Percentiles rank a stretch among this genome's conserved stretches.
Conservation (phyloP, 1,140 invertebrate genomes). For the Diachasma alloeum region DNA sequence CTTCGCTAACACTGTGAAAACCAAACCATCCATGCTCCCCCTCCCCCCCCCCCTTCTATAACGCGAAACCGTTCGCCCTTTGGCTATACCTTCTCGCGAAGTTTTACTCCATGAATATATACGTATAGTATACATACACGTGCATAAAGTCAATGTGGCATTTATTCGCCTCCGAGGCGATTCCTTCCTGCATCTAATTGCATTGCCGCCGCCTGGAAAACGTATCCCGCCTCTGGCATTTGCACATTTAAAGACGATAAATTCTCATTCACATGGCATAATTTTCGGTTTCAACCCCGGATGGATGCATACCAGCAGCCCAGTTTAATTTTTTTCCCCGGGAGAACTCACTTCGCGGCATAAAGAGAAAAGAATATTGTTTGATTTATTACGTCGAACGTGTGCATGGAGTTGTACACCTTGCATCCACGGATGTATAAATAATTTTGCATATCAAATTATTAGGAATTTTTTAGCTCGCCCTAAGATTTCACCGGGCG, state of each 20-base stretch:
- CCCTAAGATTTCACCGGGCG: background rate
- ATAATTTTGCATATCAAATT: background rate
- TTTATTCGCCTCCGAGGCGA: slow-evolving; percentile 16
- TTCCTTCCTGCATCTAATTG: slow-evolving; percentile 26
- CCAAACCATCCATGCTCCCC: background rate
- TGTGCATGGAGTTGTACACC: background rate
- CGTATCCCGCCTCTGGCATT: slow-evolving; percentile 1
- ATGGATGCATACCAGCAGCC: slow-evolving; percentile 5
- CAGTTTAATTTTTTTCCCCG: slow-evolving; percentile 11
- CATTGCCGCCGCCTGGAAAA: slow-evolving; percentile 26
- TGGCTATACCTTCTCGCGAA: slow-evolving; percentile 9
- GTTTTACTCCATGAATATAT: slow-evolving; percentile 2
- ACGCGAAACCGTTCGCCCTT: slow-evolving; percentile 24
- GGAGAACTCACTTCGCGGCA: background rate
- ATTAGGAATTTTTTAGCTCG: background rate
- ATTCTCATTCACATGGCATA: slow-evolving; percentile 47
- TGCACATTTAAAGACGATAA: slow-evolving; percentile 53
- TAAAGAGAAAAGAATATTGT: background rate
- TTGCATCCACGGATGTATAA: background rate
- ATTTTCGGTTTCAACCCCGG: slow-evolving; percentile 41
- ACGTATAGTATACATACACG: background rate
- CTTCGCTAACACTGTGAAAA: slow-evolving; percentile 20
- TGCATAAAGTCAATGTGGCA: background rate
- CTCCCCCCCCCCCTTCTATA: slow-evolving; percentile 16
- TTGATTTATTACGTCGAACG: slow-evolving; percentile 41